Base-by-base conservation (phyloP, 2,888 invertebrate genomes). In the Pristionchus fissidentatus region DNA sequence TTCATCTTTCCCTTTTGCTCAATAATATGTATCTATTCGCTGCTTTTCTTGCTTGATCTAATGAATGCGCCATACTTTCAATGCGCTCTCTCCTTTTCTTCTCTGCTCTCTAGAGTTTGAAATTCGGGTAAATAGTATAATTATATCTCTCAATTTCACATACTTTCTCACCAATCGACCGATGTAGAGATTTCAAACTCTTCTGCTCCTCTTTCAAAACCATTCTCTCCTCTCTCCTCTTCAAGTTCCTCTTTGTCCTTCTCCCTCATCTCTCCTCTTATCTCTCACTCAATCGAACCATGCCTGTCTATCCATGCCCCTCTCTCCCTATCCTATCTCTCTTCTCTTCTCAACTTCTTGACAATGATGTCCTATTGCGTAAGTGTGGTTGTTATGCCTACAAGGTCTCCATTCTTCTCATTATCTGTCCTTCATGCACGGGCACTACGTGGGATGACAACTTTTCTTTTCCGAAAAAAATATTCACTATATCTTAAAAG, bases 41-140 rank as follows among this genome's bases (percentile, higher is more conserved):
- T 66, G n/a, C n/a, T n/a, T n/a, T n/a, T n/a, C n/a, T n/a, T n/a
- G n/a, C n/a, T n/a, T n/a, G n/a, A n/a, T n/a, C n/a, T n/a, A n/a
- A n/a, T n/a, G n/a, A n/a, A n/a, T n/a, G n/a, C n/a, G n/a, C n/a
- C n/a, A n/a, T n/a, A n/a, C n/a, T n/a, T 38, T 66, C 66, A 66
- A 66, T 66, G 66, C 22, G 66, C 38, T 38, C 35, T 66, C 38
- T 66, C 66, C 66, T 66, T 66, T 38, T 22, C 66, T 22, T 66
- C 66, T 66, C 38, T 38, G 66, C 66, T 66, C 66, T 66, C 38
- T n/a, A n/a, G n/a, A n/a, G n/a, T n/a, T n/a, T n/a, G n/a, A n/a
- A n/a, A n/a, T n/a, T n/a, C n/a, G n/a, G n/a, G n/a, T n/a, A n/a
- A n/a, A n/a, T n/a, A n/a, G n/a, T n/a, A n/a, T n/a, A n/a, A n/a